phyloP scores from a whole-genome alignment of 2,113 vertebrate species.

The Forbesichthys papilliferus region DNA sequence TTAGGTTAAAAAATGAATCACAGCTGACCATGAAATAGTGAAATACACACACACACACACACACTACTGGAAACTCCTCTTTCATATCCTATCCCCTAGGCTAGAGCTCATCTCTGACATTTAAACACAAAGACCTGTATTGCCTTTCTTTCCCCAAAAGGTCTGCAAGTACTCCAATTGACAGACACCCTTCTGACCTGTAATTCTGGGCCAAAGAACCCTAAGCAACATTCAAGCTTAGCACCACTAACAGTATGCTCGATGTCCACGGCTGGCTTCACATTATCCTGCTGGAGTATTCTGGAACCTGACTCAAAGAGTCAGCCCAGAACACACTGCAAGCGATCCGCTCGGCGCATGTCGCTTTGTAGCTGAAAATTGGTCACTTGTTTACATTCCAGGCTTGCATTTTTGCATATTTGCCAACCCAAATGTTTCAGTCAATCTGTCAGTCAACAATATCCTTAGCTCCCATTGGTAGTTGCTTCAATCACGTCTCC shows the following conservation, averaged over 20 bases:
- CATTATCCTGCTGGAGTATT: conserved; percentile 12
- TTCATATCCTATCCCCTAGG: conserved; percentile 33
- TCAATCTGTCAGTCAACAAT: too few species aligned
- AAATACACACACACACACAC: conserved; percentile 30
- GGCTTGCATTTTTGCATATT: too few species aligned
- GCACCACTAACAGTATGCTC: conserved; percentile 3
- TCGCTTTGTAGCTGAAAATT: too few species aligned
- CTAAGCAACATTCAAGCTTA: neutral
- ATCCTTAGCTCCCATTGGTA: too few species aligned
- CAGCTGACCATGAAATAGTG: conserved; percentile 44
- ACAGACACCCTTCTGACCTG: conserved; percentile 28
- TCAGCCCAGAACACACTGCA: conserved; percentile 24
- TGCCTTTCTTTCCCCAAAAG: conserved; percentile 18
- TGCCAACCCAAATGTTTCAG: too few species aligned
- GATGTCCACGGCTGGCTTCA: conserved; percentile 1
- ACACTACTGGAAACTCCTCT: conserved; percentile 30
- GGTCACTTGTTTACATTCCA: too few species aligned
- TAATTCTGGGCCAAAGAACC: neutral
- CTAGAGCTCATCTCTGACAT: conserved; percentile 53
- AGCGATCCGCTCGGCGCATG: too few species aligned
- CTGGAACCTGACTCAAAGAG: neutral
- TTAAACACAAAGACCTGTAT: conserved; percentile 40
- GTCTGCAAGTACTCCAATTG: conserved; percentile 38
- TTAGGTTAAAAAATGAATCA: conserved; percentile 60
- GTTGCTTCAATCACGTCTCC: too few species aligned